Conservation (phyloP, 2,797 vertebrate genomes). For the Prionace glauca region DNA sequence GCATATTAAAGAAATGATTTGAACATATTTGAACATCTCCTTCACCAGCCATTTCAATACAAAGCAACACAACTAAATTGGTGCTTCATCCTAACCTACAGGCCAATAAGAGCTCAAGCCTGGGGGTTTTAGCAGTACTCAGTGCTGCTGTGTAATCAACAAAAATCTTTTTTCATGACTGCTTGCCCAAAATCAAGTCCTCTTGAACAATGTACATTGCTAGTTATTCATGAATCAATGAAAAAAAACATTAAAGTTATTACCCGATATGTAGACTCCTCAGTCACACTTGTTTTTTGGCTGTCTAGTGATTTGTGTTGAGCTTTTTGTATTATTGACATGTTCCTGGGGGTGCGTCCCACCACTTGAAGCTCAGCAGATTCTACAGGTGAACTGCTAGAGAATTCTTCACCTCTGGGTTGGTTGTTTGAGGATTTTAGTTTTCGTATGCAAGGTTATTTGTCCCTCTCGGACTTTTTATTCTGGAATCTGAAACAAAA, state of each 20-base stretch:
- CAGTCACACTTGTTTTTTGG: conserved; percentile 47
- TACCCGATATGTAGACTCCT: conserved; percentile 84
- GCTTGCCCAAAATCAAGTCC: not conserved
- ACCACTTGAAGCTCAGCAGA: conserved; percentile 44
- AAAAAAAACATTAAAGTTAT: not conserved
- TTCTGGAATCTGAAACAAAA: too few relatives aligned
- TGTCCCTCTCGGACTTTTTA: too few relatives aligned
- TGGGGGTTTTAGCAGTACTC: not conserved
- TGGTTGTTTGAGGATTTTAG: conserved; percentile 49
- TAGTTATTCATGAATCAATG: not conserved
- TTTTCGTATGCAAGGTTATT: conserved; percentile 43
- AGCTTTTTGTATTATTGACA: conserved; percentile 49
- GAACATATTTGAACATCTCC: not conserved
- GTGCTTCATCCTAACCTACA: not conserved
- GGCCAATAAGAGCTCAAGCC: not conserved
- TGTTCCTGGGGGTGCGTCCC: conserved; percentile 48
- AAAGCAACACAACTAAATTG: not conserved
- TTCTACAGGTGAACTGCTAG: conserved; percentile 46
- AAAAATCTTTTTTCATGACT: not conserved
- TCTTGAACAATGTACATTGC: not conserved
- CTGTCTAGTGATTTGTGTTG: conserved; percentile 51
- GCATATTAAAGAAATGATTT: not conserved
- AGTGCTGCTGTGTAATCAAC: not conserved
- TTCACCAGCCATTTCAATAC: not conserved
- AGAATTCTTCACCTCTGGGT: conserved; percentile 44